Evolutionary conservation across 2,113 vertebrate species (phyloP).

Genomic region (Phocoena phocoena): DNA sequence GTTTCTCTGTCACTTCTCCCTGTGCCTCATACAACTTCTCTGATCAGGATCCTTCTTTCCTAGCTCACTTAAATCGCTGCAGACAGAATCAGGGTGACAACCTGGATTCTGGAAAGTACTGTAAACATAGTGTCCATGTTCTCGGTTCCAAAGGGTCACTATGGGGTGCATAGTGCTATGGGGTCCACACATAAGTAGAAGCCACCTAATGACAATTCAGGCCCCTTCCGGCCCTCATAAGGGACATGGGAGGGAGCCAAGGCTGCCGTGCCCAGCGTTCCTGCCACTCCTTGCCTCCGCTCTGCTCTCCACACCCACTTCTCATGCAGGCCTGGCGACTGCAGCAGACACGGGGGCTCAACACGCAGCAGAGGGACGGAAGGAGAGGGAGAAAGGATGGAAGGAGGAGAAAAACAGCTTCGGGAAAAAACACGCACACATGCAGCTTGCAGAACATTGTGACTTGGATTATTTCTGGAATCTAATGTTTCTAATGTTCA

Average conservation of each 20-base stretch:
- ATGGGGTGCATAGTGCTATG: not conserved
- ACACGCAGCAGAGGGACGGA: not conserved
- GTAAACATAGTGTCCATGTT: not conserved
- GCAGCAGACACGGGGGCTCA: not conserved
- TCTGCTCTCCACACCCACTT: not conserved
- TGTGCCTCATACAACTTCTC: not conserved
- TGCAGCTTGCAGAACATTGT: conserved; percentile 75
- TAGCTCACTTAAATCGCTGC: not conserved
- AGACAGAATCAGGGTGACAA: not conserved
- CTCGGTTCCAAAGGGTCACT: not conserved
- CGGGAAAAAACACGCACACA: conserved; percentile 60
- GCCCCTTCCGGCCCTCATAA: not conserved
- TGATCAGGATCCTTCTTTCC: not conserved
- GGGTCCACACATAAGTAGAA: not conserved
- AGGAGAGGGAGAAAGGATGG: not conserved
- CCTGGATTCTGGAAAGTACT: not conserved
- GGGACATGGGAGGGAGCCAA: not conserved
- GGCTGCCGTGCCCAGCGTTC: not conserved
- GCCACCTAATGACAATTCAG: not conserved
- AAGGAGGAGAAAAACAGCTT: conserved; percentile 33
- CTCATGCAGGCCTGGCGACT: not conserved
- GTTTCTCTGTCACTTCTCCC: not conserved
- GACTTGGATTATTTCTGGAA: conserved; percentile 83
- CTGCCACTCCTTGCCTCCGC: not conserved
- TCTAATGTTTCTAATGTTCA: conserved; percentile 75